Evolutionary conservation across 2,113 vertebrate species (phyloP), one percentile per base, ranked within the genome.

Genomic region (Paramormyrops kingsleyae): DNA sequence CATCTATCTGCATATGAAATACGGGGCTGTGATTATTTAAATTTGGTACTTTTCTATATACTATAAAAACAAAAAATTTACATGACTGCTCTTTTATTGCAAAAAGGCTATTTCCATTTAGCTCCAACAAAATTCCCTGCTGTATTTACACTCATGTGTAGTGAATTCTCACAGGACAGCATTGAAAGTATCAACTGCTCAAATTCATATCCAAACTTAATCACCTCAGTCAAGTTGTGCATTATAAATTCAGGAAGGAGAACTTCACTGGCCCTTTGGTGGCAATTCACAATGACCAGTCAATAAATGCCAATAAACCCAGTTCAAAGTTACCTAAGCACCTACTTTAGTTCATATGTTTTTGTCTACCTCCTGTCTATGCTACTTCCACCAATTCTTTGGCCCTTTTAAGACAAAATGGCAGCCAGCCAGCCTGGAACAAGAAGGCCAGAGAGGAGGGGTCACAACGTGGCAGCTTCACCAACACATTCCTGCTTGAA

Each of bases 301-400:
- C n/a, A 86, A 86, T 50, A 86, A 86, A 50, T 86, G n/a, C 9
- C 24, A 86, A 49, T 44, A 44, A 85, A 47, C 44, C 44, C 83
- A 49, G 83, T 86, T 49, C 50, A 49, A 50, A 49, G 47, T 27
- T 6, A 86, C 4, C 10, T 80, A 50, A 86, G 47, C 21, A 13
- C 24, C 83, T 86, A 47, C 44, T 27, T 85, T 27, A 85, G 44
- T 47, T 44, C 35, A 85, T 46, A 46, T 86, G 83, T 49, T 86
- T 85, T 47, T 49, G 83, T 49, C 47, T 86, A 31, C 46, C 83
- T 49, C 19, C 47, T 15, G 44, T 49, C 47, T 47, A 13, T 50
- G 21, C 83, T 50, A 47, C 46, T 86, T 50, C 83, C 83, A 86
- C 83, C 47, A 27, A 86, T 86, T 86, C 83, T 86, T 86, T 86